These are phyloP conservation scores for Tachycineta bicolor DNA, from an alignment of 2,113 vertebrate genomes.

Conservation along the genomic window DNA sequence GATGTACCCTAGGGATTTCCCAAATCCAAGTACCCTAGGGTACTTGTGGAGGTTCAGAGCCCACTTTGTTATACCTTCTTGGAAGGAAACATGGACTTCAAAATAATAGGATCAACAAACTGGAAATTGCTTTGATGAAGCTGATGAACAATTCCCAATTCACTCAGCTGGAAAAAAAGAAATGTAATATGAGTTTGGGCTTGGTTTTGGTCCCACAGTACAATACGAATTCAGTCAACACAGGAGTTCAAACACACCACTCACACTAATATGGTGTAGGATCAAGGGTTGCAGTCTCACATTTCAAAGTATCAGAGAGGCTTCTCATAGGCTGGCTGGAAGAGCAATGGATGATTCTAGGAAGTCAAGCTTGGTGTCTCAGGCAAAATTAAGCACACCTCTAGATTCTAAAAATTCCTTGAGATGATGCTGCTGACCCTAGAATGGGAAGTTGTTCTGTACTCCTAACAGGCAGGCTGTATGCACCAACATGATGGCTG, in stretches of 20 bases:
- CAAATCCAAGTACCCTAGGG: neutral
- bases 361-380: neutral
- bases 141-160: neutral
- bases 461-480: neutral
- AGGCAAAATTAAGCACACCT: neutral
- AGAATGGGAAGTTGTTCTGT: neutral
- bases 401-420: neutral
- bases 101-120: neutral
- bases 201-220: neutral
- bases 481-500: neutral
- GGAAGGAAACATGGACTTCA: neutral
- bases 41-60: neutral
- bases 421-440: neutral
- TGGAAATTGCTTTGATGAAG: neutral
- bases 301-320: neutral
- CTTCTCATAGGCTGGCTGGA: neutral
- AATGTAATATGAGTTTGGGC: neutral
- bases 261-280: neutral
- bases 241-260: neutral
- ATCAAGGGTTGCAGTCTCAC: neutral
- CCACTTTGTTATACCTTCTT: neutral
- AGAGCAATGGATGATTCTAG: neutral
- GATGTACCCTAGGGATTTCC: neutral
- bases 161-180: neutral
- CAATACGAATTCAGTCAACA: neutral